Conservation (phyloP, 2,797 vertebrate genomes). For the Spheniscus humboldti region DNA sequence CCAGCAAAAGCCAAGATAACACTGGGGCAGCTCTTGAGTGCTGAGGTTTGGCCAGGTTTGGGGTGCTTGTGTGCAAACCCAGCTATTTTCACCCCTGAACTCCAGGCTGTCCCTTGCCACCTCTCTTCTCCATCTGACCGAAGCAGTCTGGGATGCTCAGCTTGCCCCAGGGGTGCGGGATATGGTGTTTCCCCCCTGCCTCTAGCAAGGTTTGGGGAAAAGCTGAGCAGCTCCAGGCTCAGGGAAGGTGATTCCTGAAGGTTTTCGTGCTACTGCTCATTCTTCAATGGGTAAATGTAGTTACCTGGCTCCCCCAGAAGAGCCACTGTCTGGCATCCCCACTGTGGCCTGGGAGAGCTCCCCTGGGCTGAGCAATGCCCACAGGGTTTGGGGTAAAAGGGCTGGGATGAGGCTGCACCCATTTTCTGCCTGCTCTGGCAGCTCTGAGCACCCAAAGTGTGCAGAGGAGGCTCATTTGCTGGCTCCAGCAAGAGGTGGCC, state of each 20-base stretch:
- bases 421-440: not conserved
- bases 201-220: not conserved
- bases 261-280: not conserved
- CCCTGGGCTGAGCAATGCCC: not conserved
- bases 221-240: not conserved
- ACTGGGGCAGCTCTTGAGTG: not conserved
- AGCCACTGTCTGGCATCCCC: not conserved
- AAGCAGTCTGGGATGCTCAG: not conserved
- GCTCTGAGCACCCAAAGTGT: not conserved
- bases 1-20: not conserved
- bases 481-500: not conserved
- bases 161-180: fast-evolving
- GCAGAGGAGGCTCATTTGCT: not conserved
- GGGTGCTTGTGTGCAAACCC: not conserved
- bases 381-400: not conserved
- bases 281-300: fast-evolving
- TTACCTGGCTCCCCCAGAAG: not conserved
- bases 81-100: not conserved
- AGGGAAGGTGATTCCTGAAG: not conserved
- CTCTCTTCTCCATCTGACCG: not conserved
- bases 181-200: fast-evolving
- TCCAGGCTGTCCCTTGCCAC: not conserved
- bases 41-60: not conserved
- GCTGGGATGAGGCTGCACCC: not conserved
- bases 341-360: not conserved